Evolutionary conservation across 2,113 vertebrate genomes (phyloP).

Genomic region (Chiloscyllium plagiosum): DNA sequence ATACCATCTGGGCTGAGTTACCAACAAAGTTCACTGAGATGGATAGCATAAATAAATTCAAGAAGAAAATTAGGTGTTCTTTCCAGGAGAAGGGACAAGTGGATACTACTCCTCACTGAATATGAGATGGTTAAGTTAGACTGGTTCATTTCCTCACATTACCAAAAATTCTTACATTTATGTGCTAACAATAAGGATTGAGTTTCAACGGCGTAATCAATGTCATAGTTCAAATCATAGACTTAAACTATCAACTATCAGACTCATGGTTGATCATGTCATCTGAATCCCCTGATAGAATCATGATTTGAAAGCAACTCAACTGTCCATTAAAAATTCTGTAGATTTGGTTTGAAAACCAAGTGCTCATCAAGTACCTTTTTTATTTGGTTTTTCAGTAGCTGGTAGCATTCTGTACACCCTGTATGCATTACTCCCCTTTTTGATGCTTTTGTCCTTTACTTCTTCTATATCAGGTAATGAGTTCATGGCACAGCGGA

Average conservation of each 20-base stretch:
- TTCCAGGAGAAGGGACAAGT: neutral
- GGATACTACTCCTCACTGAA: neutral
- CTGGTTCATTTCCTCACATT: neutral
- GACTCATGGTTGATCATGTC: neutral
- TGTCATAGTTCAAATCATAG: neutral
- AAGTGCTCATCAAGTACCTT: slow-evolving; percentile 61
- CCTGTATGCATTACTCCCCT: slow-evolving; percentile 95
- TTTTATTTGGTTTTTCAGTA: slow-evolving; percentile 77
- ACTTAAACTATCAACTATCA: neutral
- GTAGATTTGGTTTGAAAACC: neutral
- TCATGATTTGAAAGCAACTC: neutral
- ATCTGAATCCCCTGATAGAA: neutral
- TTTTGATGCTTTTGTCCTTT: slow-evolving; percentile 87
- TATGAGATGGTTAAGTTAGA: neutral
- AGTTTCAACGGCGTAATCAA: neutral
- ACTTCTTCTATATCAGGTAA: slow-evolving; percentile 84
- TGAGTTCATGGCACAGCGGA: slow-evolving; percentile 83
- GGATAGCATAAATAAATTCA: neutral
- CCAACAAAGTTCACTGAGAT: neutral
- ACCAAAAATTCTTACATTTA: neutral
- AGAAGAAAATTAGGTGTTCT: neutral
- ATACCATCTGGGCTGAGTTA: neutral
- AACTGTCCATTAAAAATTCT: neutral
- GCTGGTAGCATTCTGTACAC: slow-evolving; percentile 90
- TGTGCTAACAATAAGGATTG: neutral